Percentiles rank a stretch among this genome's conserved stretches.
Evolutionary conservation across 2,888 invertebrate genomes (phyloP).

Genomic region (Bombyx huttoni): DNA sequence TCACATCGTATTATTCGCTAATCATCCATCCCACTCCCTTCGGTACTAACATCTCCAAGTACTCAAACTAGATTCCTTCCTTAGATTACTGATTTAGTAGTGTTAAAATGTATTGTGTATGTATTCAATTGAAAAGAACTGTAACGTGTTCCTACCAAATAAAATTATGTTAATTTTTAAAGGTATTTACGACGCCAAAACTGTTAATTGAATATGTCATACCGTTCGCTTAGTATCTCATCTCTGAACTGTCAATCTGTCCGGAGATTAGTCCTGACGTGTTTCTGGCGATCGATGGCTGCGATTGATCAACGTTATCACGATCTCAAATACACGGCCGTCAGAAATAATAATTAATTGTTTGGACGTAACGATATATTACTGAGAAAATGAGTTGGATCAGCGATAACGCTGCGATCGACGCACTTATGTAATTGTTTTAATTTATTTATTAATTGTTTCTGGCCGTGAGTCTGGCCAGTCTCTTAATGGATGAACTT

Average conservation of each 20-base stretch:
- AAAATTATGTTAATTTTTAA: too few relatives aligned
- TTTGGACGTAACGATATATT: conserved; percentile 9
- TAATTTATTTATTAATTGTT: background rate
- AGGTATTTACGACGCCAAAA: too few relatives aligned
- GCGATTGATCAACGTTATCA: conserved; percentile 12
- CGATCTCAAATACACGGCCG: conserved; percentile 13
- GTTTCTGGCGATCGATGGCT: conserved; percentile 9
- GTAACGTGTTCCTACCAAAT: too few relatives aligned
- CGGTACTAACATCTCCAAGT: too few relatives aligned
- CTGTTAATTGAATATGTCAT: background rate
- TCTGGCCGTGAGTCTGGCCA: background rate
- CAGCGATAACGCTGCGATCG: background rate
- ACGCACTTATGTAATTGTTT: background rate
- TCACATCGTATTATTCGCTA: too few relatives aligned
- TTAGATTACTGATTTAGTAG: too few relatives aligned
- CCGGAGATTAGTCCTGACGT: conserved; percentile 10
- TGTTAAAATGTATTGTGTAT: too few relatives aligned
- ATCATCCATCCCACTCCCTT: too few relatives aligned
- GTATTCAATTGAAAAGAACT: too few relatives aligned
- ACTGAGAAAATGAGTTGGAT: background rate
- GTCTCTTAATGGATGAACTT: too few relatives aligned
- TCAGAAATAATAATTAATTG: conserved; percentile 17
- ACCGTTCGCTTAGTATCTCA: background rate
- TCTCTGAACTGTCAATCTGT: conserved; percentile 7
- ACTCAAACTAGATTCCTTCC: too few relatives aligned